Percentiles rank a stretch among this genome's conserved stretches.
Conservation (phyloP, 2,888 invertebrate genomes). For the Hyposoter dolosus region DNA sequence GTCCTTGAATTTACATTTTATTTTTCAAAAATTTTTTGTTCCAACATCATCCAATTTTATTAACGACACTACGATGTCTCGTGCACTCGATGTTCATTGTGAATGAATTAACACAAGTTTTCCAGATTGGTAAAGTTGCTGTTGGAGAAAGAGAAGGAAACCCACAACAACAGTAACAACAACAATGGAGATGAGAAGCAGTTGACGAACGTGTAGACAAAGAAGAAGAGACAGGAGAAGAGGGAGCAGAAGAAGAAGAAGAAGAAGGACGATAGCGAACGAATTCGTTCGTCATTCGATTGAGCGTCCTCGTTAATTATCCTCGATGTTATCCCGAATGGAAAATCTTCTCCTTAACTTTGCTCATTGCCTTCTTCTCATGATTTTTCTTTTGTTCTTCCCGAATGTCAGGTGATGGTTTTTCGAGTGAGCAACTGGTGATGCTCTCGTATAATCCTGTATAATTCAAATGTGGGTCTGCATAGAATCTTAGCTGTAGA, state of each 20-base stretch:
- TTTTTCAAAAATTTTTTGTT: conserved; percentile 21
- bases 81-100: conserved; percentile 57
- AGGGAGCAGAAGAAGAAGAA: conserved; percentile 52
- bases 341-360: conserved; percentile 36
- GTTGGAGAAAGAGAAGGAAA: conserved; percentile 38
- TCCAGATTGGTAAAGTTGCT: conserved; percentile 13
- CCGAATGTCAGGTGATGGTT: background rate
- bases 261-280: conserved; percentile 44
- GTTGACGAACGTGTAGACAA: conserved; percentile 50
- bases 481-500: background rate
- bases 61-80: conserved; percentile 27
- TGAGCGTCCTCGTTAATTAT: conserved; percentile 6
- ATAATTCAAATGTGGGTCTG: conserved; percentile 29
- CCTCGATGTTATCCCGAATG: conserved; percentile 41
- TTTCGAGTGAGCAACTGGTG: background rate
- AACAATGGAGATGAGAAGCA: conserved; percentile 2
- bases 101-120: conserved; percentile 26
- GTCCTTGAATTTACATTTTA: conserved; percentile 19
- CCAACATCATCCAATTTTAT: conserved; percentile 39
- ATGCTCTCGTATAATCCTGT: conserved; percentile 24
- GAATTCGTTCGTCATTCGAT: conserved; percentile 63
- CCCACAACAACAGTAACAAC: background rate
- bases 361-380: conserved; percentile 36
- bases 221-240: conserved; percentile 56
- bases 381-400: background rate